phyloP scores from a whole-genome alignment of 2,797 vertebrate species.

The Lithobates sylvaticus region DNA sequence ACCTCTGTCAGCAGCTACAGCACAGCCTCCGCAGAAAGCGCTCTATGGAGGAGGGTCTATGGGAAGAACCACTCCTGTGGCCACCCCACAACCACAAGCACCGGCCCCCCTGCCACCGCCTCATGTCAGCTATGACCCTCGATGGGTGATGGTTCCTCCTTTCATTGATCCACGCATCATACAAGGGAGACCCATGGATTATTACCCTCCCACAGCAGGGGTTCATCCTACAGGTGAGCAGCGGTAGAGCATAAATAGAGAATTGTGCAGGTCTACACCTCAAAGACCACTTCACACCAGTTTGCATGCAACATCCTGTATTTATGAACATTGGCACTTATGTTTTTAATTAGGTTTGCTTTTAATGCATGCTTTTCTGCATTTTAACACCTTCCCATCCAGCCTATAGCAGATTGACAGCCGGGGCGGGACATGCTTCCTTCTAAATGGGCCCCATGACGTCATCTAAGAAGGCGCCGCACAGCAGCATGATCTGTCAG shows the following conservation, averaged over 20 bases:
- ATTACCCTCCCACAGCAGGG: slow-evolving; percentile 84
- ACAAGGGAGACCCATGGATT: slow-evolving; percentile 88
- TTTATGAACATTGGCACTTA: too few species aligned
- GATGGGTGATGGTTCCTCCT: slow-evolving; percentile 93
- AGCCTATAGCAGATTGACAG: too few species aligned
- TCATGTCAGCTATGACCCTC: slow-evolving; percentile 91
- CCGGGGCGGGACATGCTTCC: too few species aligned
- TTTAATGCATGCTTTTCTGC: too few species aligned
- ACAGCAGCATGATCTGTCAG: too few species aligned
- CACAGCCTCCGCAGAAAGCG: slow-evolving; percentile 69
- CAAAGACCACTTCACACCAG: too few species aligned
- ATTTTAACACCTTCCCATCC: too few species aligned
- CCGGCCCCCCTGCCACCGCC: slow-evolving; percentile 82
- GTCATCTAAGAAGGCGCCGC: too few species aligned
- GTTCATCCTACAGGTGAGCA: slow-evolving; percentile 86
- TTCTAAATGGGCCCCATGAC: too few species aligned
- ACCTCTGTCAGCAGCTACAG: slow-evolving; percentile 69
- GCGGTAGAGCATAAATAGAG: not conserved
- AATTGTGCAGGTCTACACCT: not conserved
- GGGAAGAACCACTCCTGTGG: slow-evolving; percentile 43
- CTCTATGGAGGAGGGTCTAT: slow-evolving; percentile 45
- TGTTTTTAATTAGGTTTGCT: too few species aligned
- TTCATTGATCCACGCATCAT: slow-evolving; percentile 94
- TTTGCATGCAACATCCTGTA: too few species aligned
- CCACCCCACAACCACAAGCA: slow-evolving; percentile 66